phyloP scores from a whole-genome alignment of 1,140 invertebrate species.

The Monomorium pharaonis region DNA sequence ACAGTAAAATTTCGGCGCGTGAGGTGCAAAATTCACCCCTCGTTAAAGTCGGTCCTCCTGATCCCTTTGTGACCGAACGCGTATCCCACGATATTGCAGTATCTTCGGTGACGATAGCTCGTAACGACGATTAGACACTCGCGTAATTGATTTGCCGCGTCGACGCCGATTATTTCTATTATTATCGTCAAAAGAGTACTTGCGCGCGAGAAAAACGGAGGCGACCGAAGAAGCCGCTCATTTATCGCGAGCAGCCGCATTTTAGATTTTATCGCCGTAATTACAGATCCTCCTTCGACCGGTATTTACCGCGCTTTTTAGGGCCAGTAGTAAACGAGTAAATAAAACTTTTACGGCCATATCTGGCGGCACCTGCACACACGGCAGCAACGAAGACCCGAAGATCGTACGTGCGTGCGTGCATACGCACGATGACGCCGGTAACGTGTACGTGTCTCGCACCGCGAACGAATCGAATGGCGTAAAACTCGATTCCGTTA shows the following conservation, averaged over 20 bases:
- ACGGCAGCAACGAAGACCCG: constrained; percentile 11
- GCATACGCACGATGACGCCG: constrained; percentile 18
- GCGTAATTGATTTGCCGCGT: not conserved
- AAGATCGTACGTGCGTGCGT: constrained; percentile 30
- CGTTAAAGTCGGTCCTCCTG: not conserved
- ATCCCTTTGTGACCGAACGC: not conserved
- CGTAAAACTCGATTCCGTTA: constrained; percentile 59
- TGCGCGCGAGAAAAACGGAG: constrained; percentile 11
- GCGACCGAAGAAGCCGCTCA: constrained; percentile 20
- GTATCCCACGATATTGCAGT: not conserved
- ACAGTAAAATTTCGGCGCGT: not conserved
- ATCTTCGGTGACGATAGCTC: no score
- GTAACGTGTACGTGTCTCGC: constrained; percentile 23
- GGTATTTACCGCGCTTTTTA: constrained; percentile 58
- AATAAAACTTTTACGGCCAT: constrained; percentile 59
- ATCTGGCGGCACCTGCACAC: constrained; percentile 51
- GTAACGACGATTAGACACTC: no score
- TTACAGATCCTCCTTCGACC: constrained; percentile 53
- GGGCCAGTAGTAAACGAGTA: constrained; percentile 53
- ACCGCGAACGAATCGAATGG: constrained; percentile 44
- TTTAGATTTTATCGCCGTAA: constrained; percentile 53
- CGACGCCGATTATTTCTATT: constrained; percentile 5
- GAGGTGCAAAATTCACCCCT: not conserved
- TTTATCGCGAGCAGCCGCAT: constrained; percentile 52
- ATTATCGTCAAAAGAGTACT: constrained; percentile 13